phyloP scores from a whole-genome alignment of 2,113 vertebrate genomes.

The Perca flavescens region DNA sequence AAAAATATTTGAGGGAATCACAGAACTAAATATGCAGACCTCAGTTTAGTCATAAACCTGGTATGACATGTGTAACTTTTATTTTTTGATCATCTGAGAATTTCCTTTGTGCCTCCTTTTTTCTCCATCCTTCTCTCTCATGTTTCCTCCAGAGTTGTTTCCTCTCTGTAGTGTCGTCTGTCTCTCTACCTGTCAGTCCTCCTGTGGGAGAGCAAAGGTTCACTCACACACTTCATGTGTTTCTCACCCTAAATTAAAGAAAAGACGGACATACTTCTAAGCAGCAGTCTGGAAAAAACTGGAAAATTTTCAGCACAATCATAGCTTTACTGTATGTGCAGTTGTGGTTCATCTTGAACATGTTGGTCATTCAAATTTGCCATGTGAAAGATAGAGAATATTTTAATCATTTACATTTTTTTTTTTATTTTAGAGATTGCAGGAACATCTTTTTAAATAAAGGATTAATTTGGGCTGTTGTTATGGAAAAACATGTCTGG shows the following conservation, averaged over 20 bases:
- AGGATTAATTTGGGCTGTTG: too few relatives aligned
- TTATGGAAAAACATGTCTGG: too few relatives aligned
- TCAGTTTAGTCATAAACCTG: not conserved
- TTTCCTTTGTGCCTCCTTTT: not conserved
- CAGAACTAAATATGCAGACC: not conserved
- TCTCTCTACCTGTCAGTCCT: slow-evolving; percentile 28
- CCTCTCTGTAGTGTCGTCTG: slow-evolving; percentile 10
- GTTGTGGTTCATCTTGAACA: not conserved
- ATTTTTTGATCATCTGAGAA: slow-evolving; percentile 7
- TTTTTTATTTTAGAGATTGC: too few relatives aligned
- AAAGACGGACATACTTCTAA: slow-evolving; percentile 8
- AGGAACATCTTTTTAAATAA: too few relatives aligned
- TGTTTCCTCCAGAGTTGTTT: slow-evolving; percentile 13
- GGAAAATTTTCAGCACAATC: slow-evolving; percentile 7
- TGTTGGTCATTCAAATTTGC: not conserved
- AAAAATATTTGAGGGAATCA: not conserved
- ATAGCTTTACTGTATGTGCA: not conserved
- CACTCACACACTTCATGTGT: not conserved
- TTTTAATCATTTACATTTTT: too few relatives aligned
- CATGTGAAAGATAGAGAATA: not conserved
- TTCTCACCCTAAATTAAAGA: slow-evolving; percentile 12
- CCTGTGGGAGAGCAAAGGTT: slow-evolving; percentile 3
- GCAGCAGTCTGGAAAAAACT: slow-evolving; percentile 18
- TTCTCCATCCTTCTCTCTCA: not conserved
- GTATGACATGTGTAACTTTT: not conserved